Base-by-base conservation (phyloP, 1,140 invertebrate species). In the Drosophila malerkotliana region DNA sequence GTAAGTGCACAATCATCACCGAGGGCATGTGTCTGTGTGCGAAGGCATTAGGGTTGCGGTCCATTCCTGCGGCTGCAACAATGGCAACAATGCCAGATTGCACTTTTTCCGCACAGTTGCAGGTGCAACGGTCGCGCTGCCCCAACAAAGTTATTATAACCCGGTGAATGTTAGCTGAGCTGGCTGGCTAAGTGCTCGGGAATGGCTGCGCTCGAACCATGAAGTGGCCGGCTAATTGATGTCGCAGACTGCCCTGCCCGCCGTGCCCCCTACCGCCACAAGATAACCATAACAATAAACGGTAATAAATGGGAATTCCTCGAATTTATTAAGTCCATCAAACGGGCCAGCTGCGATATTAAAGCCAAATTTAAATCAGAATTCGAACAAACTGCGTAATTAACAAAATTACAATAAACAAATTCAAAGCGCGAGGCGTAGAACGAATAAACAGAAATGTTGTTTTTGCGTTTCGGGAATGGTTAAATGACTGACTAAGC, bases 1-100 rank as follows among this genome's bases (percentile, higher is more conserved):
- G 44, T 59, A 76, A 76, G 51, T 68, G 72, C 77, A 58, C 59
- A 80, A 80, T 79, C 77, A 80, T 79, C 64, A 44, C 53, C 55
- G 44, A 39, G 59, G 44, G 59, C 54, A 59, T 45, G 58, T 47
- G n/a, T 55, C 45, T 66, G 72, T 72, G 54, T 79, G 71, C 74
- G 53, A 79, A 81, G 79, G 79, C 83, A 87, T 87, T 87, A 87
- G 83, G 74, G 72, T 55, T 87, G 83, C 68, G 83, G 83, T 83
- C 63, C 72, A 64, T 73, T 71, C 56, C 63, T 87, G 83, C 48
- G 79, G 75, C 72, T 59, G 63, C 52, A 62, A 51, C 66, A 32
- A 44, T 44, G 69, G 32, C 58, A 64, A 54, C 55, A 55, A 26
- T 73, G 68, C 71, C 72, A 44, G 59, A 79, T 73, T 84, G 80